Evolutionary conservation across 2,888 invertebrate genomes (phyloP).

Genomic region (Eilema caniola): DNA sequence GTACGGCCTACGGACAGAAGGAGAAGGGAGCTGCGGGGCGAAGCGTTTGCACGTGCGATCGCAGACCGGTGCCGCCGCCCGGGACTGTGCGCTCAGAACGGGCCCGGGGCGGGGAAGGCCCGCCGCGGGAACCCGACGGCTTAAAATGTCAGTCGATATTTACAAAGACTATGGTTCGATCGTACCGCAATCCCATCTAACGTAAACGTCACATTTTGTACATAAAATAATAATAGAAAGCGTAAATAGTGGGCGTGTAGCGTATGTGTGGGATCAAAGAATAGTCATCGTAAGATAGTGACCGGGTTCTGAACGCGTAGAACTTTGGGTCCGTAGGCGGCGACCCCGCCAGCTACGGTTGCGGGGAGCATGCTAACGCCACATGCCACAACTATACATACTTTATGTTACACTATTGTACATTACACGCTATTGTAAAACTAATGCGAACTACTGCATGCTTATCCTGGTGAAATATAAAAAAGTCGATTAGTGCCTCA

Average conservation of each 20-base stretch:
- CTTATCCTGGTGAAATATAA: conserved; percentile 61
- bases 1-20: conserved; percentile 87
- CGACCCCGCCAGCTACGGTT: conserved; percentile 66
- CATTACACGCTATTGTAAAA: conserved; percentile 49
- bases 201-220: conserved; percentile 37
- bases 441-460: conserved; percentile 65
- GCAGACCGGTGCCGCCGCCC: conserved; percentile 65
- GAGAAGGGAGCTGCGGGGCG: conserved; percentile 86
- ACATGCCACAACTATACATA: conserved; percentile 78
- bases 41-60: conserved; percentile 81
- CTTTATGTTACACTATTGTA: conserved; percentile 63
- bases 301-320: conserved; percentile 71
- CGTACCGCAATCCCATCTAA: conserved; percentile 51
- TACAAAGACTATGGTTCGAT: conserved; percentile 46
- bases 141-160: conserved; percentile 39
- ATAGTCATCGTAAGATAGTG: conserved; percentile 44
- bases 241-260: conserved; percentile 40
- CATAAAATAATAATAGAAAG: conserved; percentile 43
- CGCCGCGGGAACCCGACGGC: conserved; percentile 32
- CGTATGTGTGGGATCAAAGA: conserved; percentile 49
- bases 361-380: conserved; percentile 84
- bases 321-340: conserved; percentile 64
- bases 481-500: not conserved
- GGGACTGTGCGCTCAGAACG: conserved; percentile 55
- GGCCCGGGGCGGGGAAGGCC: conserved; percentile 20